These are phyloP conservation scores for Halcyon malimbica DNA, from an alignment of 2,113 vertebrate species.

Conservation along the genomic window DNA sequence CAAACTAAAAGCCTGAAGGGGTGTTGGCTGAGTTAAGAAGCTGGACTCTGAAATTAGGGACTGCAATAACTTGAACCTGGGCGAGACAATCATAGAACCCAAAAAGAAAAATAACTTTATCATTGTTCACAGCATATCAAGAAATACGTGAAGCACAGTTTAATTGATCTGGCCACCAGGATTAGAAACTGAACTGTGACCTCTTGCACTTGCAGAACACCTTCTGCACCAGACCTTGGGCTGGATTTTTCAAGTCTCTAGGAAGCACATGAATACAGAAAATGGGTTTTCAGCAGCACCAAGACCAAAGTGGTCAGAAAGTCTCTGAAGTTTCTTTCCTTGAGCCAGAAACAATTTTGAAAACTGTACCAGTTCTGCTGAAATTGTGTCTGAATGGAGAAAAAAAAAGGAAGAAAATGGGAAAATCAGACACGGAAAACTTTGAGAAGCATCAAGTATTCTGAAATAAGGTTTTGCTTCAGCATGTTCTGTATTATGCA, in stretches of 20 bases:
- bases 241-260: neutral
- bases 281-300: neutral
- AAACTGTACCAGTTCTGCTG: neutral
- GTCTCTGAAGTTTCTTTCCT: neutral
- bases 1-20: neutral
- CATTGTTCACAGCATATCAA: neutral
- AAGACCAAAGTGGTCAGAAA: neutral
- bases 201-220: neutral
- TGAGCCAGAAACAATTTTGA: neutral
- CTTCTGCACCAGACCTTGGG: neutral
- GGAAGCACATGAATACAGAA: neutral
- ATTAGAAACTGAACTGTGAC: neutral
- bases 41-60: neutral
- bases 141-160: neutral
- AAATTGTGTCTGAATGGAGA: neutral
- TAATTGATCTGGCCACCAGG: neutral
- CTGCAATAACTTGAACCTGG: neutral
- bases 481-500: neutral
- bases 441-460: neutral
- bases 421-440: neutral
- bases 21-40: neutral
- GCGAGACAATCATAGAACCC: neutral
- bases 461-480: neutral
- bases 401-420: neutral
- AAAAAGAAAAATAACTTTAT: neutral